Conservation (phyloP, 30 jellyfish, hydroid and myxozoan species). For the Pseudorhiza aurosa region DNA sequence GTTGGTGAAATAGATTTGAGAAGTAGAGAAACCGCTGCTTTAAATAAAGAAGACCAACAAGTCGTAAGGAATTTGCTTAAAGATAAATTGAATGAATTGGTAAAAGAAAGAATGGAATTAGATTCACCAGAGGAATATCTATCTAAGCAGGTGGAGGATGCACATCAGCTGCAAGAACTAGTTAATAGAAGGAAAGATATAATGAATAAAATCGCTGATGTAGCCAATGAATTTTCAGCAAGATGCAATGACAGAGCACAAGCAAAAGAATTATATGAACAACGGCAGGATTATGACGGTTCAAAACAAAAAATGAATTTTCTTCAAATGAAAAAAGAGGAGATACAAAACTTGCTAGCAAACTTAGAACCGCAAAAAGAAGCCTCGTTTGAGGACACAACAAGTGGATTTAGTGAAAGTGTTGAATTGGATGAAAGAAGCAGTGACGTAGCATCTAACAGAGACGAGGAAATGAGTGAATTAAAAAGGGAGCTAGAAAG, state of each 20-base stretch:
- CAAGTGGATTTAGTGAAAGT: conserved; percentile 55
- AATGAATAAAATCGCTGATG: neutral
- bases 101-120: conserved; percentile 24
- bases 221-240: neutral
- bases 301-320: neutral
- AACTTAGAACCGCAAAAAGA: conserved; percentile 6
- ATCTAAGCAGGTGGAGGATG: neutral
- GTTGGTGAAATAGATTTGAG: neutral
- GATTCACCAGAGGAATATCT: neutral
- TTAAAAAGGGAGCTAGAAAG: neutral
- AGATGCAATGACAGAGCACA: neutral
- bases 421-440: conserved; percentile 4
- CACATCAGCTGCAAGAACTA: conserved; percentile 10
- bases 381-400: conserved; percentile 11
- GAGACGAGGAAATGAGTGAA: conserved; percentile 7
- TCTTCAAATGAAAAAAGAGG: conserved; percentile 5
- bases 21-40: neutral
- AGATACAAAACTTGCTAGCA: neutral
- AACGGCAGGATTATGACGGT: conserved; percentile 4
- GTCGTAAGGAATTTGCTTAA: neutral
- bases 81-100: conserved; percentile 5
- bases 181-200: conserved; percentile 33
- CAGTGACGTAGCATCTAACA: neutral
- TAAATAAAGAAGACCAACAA: neutral
- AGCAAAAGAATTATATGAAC: neutral